phyloP scores from a whole-genome alignment of 2,888 invertebrate genomes.

The Quadroppia sp. region DNA sequence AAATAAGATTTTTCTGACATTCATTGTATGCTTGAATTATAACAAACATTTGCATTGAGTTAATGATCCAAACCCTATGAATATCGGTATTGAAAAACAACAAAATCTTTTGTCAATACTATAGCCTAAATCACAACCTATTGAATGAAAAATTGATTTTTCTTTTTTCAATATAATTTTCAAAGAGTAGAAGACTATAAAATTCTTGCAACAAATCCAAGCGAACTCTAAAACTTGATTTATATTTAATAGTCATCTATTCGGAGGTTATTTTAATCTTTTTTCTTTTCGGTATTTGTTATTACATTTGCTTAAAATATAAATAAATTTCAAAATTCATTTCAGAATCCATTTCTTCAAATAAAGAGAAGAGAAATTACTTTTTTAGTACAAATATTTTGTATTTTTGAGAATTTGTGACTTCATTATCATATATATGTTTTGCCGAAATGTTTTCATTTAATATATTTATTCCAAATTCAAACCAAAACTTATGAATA shows the following conservation, averaged over 20 bases:
- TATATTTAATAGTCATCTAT: no score
- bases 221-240: constrained; percentile 12
- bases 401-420: not conserved
- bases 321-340: not conserved
- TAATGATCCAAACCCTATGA: constrained; percentile 35
- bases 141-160: constrained; percentile 17
- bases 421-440: constrained; percentile 28
- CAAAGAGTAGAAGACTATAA: no score
- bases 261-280: not conserved
- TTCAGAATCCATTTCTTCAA: not conserved
- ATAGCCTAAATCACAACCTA: not conserved
- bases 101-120: not conserved
- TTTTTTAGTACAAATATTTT: not conserved
- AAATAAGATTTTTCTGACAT: constrained; percentile 4
- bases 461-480: not conserved
- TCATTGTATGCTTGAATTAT: constrained; percentile 14
- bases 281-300: not conserved
- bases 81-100: not conserved
- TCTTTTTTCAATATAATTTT: no score
- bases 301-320: not conserved
- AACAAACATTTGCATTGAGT: constrained; percentile 4
- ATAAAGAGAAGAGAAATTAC: not conserved
- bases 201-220: not conserved
- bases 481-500: constrained; percentile 10
- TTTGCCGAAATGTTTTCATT: not conserved